phyloP scores from a whole-genome alignment of 2,888 invertebrate genomes.

The Cheilosia scutellata region DNA sequence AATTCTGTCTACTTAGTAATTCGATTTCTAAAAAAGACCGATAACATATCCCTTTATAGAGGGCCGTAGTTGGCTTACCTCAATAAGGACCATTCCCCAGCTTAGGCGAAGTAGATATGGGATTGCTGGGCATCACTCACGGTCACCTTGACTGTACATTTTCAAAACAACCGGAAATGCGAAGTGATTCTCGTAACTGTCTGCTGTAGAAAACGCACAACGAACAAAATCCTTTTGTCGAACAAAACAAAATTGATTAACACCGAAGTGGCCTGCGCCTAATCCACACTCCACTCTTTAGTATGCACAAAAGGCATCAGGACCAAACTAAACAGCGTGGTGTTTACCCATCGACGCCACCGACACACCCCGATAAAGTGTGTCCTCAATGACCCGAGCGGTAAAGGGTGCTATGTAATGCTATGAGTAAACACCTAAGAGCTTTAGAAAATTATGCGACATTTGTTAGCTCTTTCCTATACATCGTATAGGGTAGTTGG shows the following conservation, averaged over 20 bases:
- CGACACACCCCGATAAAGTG: conserved; percentile 19
- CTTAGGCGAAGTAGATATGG: conserved; percentile 13
- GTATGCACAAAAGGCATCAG: conserved; percentile 41
- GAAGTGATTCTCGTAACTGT: conserved; percentile 39
- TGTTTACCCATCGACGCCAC: conserved; percentile 30
- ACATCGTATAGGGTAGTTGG: conserved; percentile 25
- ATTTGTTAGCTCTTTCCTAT: conserved; percentile 64
- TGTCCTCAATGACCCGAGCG: neutral
- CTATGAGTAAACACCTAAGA: conserved; percentile 66
- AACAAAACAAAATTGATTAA: conserved; percentile 71
- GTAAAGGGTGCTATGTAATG: conserved; percentile 53
- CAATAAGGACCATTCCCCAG: neutral
- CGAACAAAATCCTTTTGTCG: conserved; percentile 45
- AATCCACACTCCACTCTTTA: neutral
- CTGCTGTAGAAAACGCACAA: conserved; percentile 10
- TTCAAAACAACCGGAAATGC: conserved; percentile 47
- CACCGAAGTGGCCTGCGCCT: conserved; percentile 52
- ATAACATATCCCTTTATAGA: conserved; percentile 37
- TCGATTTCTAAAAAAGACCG: conserved; percentile 62
- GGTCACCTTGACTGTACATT: conserved; percentile 64
- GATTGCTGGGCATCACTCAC: conserved; percentile 67
- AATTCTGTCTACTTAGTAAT: conserved; percentile 66
- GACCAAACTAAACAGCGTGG: conserved; percentile 10
- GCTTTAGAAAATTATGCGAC: conserved; percentile 74
- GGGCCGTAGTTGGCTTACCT: neutral